Base-by-base conservation (phyloP, 2,888 invertebrate genomes). In the Cephus runcator region DNA sequence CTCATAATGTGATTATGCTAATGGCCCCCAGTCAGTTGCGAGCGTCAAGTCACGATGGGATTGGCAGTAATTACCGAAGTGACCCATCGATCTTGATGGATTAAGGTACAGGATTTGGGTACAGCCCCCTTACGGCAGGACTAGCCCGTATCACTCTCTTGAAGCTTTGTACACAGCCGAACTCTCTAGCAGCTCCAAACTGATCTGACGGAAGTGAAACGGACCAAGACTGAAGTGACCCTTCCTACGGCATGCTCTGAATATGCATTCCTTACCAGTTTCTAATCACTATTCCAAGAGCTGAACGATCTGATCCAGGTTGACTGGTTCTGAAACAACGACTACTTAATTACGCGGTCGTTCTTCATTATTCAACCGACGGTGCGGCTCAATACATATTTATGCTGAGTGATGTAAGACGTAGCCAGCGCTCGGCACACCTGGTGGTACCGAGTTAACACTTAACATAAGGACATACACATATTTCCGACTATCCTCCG, bases 1-100 rank as follows among this genome's bases (percentile, higher is more conserved):
- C 81, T 83, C 84, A 81, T 85, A 87, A 89, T 86, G 83, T 84
- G 87, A 89, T 89, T 89, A 89, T 89, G 89, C 86, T 88, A 88
- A 89, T 88, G 80, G 77, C 40, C 76, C 75, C 75, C 76, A 79
- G 79, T 80, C 79, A 77, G 75, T 79, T 78, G 76, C 34, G 79
- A 56, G 23, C 71, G 12, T 33, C 77, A 34, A 73, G 77, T 81
- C 81, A 78, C 78, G 77, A 77, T 73, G 75, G 75, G 83, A 82
- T 84, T 76, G 81, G 78, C 79, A 80, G 83, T 87, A 85, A 87
- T 87, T 87, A 86, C 81, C 83, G 79, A 82, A 84, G 83, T 87
- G 83, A 85, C 78, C 85, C 84, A 87, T 88, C 88, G 84, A 86
- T 88, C 88, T 87, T 85, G 83, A 77, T 40, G 79, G 36, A 75